Percentiles rank a stretch among this genome's conserved stretches.
phyloP scores from a whole-genome alignment of 2,113 vertebrate species.

The Psammodynastes pulverulentus region DNA sequence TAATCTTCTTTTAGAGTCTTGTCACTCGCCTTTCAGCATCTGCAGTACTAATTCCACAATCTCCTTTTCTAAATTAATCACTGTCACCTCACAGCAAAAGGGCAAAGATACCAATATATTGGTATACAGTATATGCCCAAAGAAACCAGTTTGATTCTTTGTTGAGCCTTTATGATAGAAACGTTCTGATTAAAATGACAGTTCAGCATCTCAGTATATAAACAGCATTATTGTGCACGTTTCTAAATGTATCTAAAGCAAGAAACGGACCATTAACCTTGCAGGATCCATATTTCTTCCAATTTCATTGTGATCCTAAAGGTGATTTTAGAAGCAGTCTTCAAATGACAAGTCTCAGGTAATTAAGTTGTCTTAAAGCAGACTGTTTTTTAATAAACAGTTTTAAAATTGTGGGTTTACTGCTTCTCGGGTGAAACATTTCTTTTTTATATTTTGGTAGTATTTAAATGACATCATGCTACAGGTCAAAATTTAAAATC shows the following conservation, averaged over 20 bases:
- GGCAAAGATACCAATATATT: slow-evolving; percentile 44
- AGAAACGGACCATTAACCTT: not conserved
- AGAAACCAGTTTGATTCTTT: slow-evolving; percentile 74
- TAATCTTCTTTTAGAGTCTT: slow-evolving; percentile 74
- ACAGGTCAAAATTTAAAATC: slow-evolving; percentile 38
- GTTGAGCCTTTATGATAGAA: slow-evolving; percentile 61
- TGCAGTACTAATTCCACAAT: slow-evolving; percentile 90
- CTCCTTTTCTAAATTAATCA: slow-evolving; percentile 68
- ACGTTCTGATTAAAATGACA: slow-evolving; percentile 37
- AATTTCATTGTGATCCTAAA: not conserved
- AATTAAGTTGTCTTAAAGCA: not conserved
- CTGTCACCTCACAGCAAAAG: slow-evolving; percentile 64
- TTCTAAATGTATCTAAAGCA: not conserved
- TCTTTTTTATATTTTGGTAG: not conserved
- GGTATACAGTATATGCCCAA: slow-evolving; percentile 39
- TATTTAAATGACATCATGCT: slow-evolving; percentile 6
- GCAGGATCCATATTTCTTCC: slow-evolving; percentile 38
- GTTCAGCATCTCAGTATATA: slow-evolving; percentile 24
- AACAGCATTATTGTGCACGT: not conserved
- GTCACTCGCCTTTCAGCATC: slow-evolving; percentile 83
- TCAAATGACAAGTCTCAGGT: slow-evolving; percentile 8
- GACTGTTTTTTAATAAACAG: not conserved
- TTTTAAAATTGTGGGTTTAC: not conserved
- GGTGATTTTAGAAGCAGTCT: not conserved
- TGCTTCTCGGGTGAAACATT: not conserved